phyloP scores from a whole-genome alignment of 2,888 invertebrate species.

The Auanema freiburgensis region DNA sequence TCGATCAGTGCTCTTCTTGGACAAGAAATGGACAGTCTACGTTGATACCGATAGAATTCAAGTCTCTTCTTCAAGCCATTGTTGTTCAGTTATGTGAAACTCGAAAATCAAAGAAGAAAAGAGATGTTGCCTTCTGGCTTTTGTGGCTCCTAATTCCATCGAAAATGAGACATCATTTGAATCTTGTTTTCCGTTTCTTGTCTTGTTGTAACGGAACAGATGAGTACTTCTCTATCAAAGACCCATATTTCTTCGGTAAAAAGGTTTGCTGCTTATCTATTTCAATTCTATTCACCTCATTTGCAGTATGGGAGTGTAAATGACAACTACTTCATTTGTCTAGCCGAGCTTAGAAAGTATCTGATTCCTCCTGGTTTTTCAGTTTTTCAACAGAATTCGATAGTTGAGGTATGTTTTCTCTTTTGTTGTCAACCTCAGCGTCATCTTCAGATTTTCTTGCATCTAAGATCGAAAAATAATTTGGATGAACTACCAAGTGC shows the following conservation, averaged over 20 bases:
- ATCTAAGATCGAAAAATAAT: background rate
- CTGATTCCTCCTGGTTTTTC: background rate
- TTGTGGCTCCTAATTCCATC: background rate
- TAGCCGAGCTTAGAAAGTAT: background rate
- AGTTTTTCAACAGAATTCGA: background rate
- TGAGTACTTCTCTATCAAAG: background rate
- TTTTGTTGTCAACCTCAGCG: background rate
- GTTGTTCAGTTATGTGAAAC: background rate
- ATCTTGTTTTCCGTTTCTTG: conserved; percentile 1
- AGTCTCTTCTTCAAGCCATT: background rate
- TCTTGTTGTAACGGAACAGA: background rate
- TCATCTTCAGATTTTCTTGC: background rate
- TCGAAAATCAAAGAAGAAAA: background rate
- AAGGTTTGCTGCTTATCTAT: background rate
- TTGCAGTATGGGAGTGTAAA: background rate
- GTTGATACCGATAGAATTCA: background rate
- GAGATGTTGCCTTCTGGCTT: conserved; percentile 1
- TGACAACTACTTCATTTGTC: background rate
- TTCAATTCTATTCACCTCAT: background rate
- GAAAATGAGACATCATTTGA: background rate
- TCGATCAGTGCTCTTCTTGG: background rate
- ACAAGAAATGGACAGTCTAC: background rate
- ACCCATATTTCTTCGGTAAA: background rate
- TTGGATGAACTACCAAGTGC: no score
- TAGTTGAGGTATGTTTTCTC: background rate